phyloP scores from a whole-genome alignment of 2,797 vertebrate genomes.

The Gastrophryne carolinensis region DNA sequence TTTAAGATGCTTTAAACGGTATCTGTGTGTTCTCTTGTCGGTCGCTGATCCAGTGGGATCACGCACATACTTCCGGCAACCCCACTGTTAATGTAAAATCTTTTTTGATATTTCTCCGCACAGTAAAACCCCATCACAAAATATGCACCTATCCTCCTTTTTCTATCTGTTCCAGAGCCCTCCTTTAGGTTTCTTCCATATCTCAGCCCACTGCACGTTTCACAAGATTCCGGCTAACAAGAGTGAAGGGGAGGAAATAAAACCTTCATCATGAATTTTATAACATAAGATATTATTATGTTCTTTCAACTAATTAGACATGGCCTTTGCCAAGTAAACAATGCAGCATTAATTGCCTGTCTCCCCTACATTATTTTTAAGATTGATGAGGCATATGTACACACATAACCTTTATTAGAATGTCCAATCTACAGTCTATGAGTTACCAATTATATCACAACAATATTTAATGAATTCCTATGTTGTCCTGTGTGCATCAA shows the following conservation, averaged over 20 bases:
- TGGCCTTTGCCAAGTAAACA: slow-evolving; percentile 13
- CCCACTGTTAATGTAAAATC: no score
- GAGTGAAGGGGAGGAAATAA: slow-evolving; percentile 26
- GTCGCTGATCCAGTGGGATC: no score
- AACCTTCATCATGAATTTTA: slow-evolving; percentile 13
- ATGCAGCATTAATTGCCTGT: slow-evolving; percentile 14
- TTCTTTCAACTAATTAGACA: slow-evolving; percentile 40
- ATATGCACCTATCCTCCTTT: no score
- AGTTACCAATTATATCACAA: slow-evolving; percentile 42
- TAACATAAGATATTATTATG: neutral
- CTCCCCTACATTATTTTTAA: slow-evolving; percentile 18
- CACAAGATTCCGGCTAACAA: neutral
- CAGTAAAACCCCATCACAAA: no score
- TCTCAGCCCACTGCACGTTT: neutral
- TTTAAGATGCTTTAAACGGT: no score
- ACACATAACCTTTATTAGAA: slow-evolving; percentile 32
- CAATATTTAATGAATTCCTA: slow-evolving; percentile 30
- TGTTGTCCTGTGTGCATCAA: neutral
- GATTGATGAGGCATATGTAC: slow-evolving; percentile 17
- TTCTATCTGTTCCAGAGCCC: neutral
- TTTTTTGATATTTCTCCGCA: no score
- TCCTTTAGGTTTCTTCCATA: no score
- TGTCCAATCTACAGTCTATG: neutral
- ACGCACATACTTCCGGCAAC: no score
- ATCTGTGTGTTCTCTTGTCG: no score